Base-by-base conservation (phyloP, 2,113 vertebrate genomes). In the Charadrius vociferus region DNA sequence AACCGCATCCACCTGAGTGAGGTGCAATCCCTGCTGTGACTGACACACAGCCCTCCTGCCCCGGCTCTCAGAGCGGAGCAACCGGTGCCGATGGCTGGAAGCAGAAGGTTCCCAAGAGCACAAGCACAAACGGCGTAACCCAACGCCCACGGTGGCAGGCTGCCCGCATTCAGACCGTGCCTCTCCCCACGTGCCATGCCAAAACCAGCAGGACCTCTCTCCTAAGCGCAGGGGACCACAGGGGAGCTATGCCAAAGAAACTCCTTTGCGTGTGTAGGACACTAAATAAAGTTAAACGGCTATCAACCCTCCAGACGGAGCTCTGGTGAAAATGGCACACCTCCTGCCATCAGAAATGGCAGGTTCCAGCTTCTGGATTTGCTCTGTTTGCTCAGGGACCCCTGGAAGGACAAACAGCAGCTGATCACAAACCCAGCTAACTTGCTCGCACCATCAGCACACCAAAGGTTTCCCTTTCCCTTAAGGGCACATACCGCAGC, bases 371-470 rank as follows among this genome's bases (percentile, higher is more conserved):
- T 81, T 49, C 20, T 55, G 70, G 29, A 17, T 75, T 53, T 45
- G 27, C 59, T 90, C 39, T 68, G 49, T 56, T 30, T 63, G 49
- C 27, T 79, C 29, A 13, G 49, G 45, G 43, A 74, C 30, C 30
- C 6, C 63, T 9, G 36, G 27, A 62, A 84, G 19, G 53, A 29
- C 53, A 65, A 90, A 45, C 1, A 85, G 81, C 29, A 75, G 74
- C 53, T 82, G 47, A 52, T 16, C 27, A 34, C 49, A 90, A 23
- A 36, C 24, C 52, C 85, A 59, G 43, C 16, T 87, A 29, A 7
- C 23, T 19, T 2, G 1, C 36, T 32, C 1, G 0, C 5, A 5
- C 11, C 53, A 50, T 19, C 68, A 15, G 29, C 1, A 1, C 20
- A 12, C 14, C 52, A 24, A 30, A 79, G 43, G 26, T 30, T 78